Evolutionary conservation across 2,888 invertebrate genomes (phyloP).

Genomic region (Cosmorhoe ocellata): DNA sequence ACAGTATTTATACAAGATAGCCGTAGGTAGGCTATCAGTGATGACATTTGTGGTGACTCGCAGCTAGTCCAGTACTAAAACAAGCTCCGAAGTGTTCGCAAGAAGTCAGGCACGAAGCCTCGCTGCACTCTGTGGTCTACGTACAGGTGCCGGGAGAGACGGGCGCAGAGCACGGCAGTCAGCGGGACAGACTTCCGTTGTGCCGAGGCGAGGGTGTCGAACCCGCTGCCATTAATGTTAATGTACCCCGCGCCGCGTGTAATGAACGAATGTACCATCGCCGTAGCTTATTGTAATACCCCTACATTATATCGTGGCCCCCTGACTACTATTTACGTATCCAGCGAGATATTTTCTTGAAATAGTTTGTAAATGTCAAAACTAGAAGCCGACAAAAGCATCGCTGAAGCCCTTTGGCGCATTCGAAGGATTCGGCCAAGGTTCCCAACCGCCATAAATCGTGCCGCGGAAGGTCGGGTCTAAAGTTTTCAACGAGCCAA

Average conservation of each 20-base stretch:
- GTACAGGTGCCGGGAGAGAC: no score
- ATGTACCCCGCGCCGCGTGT: conserved; percentile 5
- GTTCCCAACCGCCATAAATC: conserved; percentile 7
- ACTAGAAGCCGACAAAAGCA: conserved; percentile 5
- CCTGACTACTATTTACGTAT: no score
- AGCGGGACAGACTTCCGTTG: conserved; percentile 16
- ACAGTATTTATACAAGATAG: no score
- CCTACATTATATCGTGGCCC: not conserved
- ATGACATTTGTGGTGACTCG: no score
- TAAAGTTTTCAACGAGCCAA: not conserved
- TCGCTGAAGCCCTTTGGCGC: not conserved
- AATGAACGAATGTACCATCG: conserved; percentile 10
- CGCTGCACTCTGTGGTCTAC: no score
- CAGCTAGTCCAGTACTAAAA: no score
- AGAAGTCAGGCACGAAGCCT: no score
- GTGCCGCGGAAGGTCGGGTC: conserved; percentile 4
- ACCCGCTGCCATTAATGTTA: conserved; percentile 12
- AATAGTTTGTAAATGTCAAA: conserved; percentile 3
- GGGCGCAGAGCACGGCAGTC: no score
- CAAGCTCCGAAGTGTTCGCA: no score
- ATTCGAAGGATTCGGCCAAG: conserved; percentile 2
- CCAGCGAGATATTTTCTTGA: no score
- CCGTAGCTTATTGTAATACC: conserved; percentile 1
- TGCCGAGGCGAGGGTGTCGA: conserved; percentile 11
- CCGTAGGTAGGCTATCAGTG: no score